Percentiles rank a stretch among this genome's conserved stretches.
Conservation (phyloP, 2,113 vertebrate species). For the Oxyura jamaicensis region DNA sequence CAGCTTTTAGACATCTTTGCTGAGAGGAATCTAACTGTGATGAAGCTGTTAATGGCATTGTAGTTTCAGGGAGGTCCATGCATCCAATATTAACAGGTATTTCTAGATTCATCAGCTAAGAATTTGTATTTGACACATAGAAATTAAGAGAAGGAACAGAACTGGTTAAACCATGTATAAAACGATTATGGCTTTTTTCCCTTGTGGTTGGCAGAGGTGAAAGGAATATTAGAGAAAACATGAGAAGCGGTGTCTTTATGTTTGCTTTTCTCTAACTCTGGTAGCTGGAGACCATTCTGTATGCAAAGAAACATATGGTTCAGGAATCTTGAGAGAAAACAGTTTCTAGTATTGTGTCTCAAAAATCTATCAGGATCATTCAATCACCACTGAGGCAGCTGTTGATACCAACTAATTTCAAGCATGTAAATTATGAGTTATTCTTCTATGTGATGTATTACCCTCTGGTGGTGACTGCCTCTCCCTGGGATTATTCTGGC, state of each 20-base stretch:
- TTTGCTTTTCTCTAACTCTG: background rate
- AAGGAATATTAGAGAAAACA: background rate
- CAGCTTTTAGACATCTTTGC: slow-evolving; percentile 26
- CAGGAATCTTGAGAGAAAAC: background rate
- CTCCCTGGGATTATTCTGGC: background rate
- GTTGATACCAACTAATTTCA: background rate
- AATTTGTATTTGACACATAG: background rate
- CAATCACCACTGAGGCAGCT: background rate
- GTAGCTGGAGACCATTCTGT: background rate
- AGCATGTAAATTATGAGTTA: background rate
- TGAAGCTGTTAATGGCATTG: background rate
- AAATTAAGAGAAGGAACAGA: background rate
- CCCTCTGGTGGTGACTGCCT: background rate
- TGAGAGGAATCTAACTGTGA: background rate
- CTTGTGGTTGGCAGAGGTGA: background rate
- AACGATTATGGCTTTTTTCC: background rate
- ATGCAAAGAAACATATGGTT: background rate
- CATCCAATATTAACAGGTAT: background rate
- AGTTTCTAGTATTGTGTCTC: background rate
- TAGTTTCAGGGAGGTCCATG: background rate
- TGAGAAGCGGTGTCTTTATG: background rate
- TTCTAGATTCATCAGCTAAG: background rate
- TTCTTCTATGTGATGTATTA: background rate
- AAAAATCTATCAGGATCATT: background rate
- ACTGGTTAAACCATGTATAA: background rate